Percentiles rank a stretch among this genome's conserved stretches.
Conservation (phyloP, 2,113 vertebrate species). For the Chlorodrepanis virens region DNA sequence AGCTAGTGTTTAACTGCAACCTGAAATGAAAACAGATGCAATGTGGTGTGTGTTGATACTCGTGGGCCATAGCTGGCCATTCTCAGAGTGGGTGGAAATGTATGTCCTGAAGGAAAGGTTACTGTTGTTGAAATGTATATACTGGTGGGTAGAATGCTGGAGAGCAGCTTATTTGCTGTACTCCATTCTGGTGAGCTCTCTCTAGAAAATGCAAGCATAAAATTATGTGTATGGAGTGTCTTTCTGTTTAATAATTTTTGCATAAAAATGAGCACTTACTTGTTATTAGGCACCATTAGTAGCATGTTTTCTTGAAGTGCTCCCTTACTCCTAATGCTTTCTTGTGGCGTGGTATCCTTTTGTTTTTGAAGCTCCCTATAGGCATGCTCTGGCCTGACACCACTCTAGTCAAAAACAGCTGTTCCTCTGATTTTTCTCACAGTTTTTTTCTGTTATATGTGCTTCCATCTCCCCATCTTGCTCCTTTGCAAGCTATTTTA, state of each 20-base stretch:
- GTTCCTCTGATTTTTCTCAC: not conserved
- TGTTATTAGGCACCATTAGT: not conserved
- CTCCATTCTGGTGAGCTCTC: not conserved
- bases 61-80: not conserved
- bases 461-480: not conserved
- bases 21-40: not conserved
- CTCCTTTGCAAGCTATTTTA: not conserved
- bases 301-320: not conserved
- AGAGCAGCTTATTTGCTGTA: not conserved
- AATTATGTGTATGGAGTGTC: not conserved
- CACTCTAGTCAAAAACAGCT: not conserved
- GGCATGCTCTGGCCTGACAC: accelerated
- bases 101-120: not conserved
- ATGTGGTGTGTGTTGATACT: not conserved
- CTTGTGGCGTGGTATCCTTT: accelerated
- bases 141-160: not conserved
- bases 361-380: not conserved
- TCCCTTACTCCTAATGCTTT: not conserved
- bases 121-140: not conserved
- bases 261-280: not conserved
- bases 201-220: not conserved
- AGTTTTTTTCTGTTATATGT: not conserved
- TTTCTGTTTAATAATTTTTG: not conserved
- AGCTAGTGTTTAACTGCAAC: not conserved
- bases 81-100: not conserved